These are phyloP conservation scores for Thripadectes ignobilis DNA, from an alignment of 2,797 vertebrate genomes.

Conservation along the genomic window DNA sequence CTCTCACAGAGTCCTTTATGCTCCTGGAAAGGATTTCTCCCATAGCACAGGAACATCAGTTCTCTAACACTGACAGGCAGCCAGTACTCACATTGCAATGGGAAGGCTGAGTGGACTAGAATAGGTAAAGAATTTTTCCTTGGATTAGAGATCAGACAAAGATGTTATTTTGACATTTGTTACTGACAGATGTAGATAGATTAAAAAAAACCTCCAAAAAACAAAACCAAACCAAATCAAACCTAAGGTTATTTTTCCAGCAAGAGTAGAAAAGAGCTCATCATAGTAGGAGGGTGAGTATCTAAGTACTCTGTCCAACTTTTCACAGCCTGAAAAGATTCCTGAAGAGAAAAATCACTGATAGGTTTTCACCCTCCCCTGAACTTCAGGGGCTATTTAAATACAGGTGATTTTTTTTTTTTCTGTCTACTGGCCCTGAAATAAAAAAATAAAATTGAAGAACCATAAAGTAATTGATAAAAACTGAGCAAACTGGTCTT, in stretches of 20 bases:
- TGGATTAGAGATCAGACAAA: not conserved
- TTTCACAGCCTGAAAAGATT: not conserved
- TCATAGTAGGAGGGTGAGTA: not conserved
- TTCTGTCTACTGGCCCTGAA: not conserved
- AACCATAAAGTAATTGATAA: not conserved
- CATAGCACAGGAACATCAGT: not conserved
- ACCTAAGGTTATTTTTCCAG: not conserved
- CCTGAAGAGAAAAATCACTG: not conserved
- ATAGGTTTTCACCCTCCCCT: not conserved
- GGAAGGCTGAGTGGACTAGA: not conserved
- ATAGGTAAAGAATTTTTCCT: not conserved
- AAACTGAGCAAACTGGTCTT: not conserved
- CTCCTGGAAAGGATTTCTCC: not conserved
- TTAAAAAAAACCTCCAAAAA: too few relatives aligned
- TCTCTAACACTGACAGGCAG: not conserved
- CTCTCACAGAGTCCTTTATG: not conserved
- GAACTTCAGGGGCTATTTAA: not conserved
- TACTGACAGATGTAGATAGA: not conserved
- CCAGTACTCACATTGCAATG: not conserved
- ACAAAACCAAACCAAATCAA: not conserved
- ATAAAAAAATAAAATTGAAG: not conserved
- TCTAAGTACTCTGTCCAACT: not conserved
- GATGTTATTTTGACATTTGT: not conserved
- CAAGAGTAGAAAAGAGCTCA: not conserved
- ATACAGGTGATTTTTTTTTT: not conserved